Percentiles rank a stretch among this genome's conserved stretches.
Conservation (phyloP, 2,888 invertebrate species). For the Serrognathus titanus region DNA sequence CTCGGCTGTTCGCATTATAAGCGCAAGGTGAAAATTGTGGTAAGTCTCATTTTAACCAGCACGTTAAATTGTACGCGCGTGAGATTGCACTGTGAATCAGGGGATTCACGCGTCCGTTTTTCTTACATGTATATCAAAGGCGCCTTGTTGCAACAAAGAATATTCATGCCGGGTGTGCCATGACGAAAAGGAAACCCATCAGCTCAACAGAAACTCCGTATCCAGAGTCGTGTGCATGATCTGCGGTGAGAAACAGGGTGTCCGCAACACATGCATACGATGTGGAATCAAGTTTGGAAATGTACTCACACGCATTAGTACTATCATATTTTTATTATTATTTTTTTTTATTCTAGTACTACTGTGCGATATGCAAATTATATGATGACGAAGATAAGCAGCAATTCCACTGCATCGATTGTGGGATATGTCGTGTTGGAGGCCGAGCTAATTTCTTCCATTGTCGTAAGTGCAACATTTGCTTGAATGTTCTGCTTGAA, state of each 20-base stretch:
- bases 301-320: conserved; percentile 45
- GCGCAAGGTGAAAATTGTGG: conserved; percentile 14
- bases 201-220: conserved; percentile 71
- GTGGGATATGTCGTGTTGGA: conserved; percentile 80
- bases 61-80: neutral
- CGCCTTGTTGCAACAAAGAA: conserved; percentile 77
- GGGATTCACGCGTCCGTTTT: conserved; percentile 1
- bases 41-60: conserved; percentile 2
- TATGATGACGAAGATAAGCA: conserved; percentile 79
- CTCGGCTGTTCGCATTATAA: conserved; percentile 18
- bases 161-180: conserved; percentile 82
- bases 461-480: conserved; percentile 80
- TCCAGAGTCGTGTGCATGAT: conserved; percentile 71
- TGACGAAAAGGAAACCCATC: conserved; percentile 74
- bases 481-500: conserved; percentile 68
- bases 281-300: conserved; percentile 71
- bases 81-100: neutral
- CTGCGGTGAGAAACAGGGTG: conserved; percentile 70
- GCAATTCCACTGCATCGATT: conserved; percentile 81
- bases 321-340: neutral
- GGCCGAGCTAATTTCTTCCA: conserved; percentile 79
- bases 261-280: conserved; percentile 66
- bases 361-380: conserved; percentile 74
- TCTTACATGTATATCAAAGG: conserved; percentile 52
- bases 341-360: conserved; percentile 55